Evolutionary conservation across 2,113 vertebrate species (phyloP), one percentile per base, ranked within the genome.

Genomic region (zebrafish (Danio rerio)): DNA sequence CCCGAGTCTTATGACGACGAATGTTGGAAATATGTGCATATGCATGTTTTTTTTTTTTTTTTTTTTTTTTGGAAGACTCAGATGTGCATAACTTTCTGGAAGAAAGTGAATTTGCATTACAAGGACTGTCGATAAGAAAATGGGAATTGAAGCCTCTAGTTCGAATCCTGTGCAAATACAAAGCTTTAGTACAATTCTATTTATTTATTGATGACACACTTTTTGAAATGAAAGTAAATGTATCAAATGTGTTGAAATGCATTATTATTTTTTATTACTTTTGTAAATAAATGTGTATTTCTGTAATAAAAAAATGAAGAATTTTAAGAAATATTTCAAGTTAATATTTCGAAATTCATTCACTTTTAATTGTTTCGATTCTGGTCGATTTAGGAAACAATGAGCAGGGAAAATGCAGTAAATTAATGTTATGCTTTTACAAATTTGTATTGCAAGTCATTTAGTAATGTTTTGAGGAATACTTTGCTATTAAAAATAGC

Each of bases 231-330:
- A 74, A 68, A 43, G 21, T 94, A 95, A 84, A 93, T 95, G 94
- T 94, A 94, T 97, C 93, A 7, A 52, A 91, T 94, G 94, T 94
- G 94, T 96, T 94, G 94, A 95, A 94, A 94, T 95, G 93, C 95
- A 96, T 96, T 96, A 93, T 89, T 95, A 96, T 96, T 96, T 95
- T 77, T 95, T 84, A 94, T 93, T 94, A 94, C 94, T 94, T 93
- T 95, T 98, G 97, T 98, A 98, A 96, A 98, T 98, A 97, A 93
- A 88, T 96, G 95, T 94, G 95, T 95, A 96, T 95, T 95, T 95
- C 94, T 96, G 94, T 93, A 98, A 98, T 98, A 97, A 98, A 97
- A 98, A 93, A 94, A 93, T 61, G 55, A 61, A 71, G 5, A 16
- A 52, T 55, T 66, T 81, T 40, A 76, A 59, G 21, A 53, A 62